Evolutionary conservation across 2,113 vertebrate species (phyloP).

Genomic region (Pollachius pollachius): DNA sequence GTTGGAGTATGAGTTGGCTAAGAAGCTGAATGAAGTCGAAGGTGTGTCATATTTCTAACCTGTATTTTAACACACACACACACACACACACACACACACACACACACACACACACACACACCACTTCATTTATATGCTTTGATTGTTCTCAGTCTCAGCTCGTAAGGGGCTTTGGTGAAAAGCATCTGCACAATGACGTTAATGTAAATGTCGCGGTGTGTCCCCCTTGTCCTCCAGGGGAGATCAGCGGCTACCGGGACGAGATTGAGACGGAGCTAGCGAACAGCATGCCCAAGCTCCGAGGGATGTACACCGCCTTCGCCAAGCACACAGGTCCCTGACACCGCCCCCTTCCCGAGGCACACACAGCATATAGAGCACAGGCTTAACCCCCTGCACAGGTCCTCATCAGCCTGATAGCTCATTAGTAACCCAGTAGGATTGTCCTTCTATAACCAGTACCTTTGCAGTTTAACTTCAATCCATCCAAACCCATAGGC

Average conservation of each 20-base stretch:
- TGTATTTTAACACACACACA: neutral
- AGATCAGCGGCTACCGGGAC: constrained; percentile 90
- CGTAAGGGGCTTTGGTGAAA: no score
- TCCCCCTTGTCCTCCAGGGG: constrained; percentile 70
- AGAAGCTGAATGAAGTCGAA: constrained; percentile 92
- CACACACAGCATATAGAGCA: no score
- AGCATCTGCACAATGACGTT: neutral
- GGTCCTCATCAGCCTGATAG: no score
- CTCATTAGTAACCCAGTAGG: no score
- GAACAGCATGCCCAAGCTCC: constrained; percentile 86
- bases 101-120: neutral
- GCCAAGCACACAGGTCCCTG: constrained; percentile 69
- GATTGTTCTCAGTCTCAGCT: no score
- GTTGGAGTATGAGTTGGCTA: constrained; percentile 89
- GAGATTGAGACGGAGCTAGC: constrained; percentile 95
- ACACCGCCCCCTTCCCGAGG: no score
- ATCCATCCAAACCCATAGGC: no score
- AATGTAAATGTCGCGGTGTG: neutral
- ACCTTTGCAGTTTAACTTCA: no score
- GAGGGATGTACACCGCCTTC: constrained; percentile 84
- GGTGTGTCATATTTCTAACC: constrained; percentile 67
- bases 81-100: constrained; percentile 11
- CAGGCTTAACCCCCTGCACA: no score
- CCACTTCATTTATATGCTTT: no score
- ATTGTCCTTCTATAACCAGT: no score